phyloP scores from a whole-genome alignment of 2,797 vertebrate genomes.

The Eptatretus atami region DNA sequence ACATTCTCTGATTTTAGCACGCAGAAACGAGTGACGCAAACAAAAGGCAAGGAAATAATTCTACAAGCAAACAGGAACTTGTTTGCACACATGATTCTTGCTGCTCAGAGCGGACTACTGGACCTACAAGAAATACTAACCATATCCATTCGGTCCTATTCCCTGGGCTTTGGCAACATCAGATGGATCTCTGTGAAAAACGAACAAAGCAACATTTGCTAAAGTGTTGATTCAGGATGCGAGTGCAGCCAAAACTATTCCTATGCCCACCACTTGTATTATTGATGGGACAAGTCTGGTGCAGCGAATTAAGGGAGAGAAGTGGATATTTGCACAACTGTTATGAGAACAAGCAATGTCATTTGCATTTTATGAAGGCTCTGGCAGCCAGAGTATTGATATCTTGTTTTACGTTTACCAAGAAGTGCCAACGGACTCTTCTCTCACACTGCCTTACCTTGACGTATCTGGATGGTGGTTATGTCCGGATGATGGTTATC shows the following conservation, averaged over 20 bases:
- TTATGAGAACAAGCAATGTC: not conserved
- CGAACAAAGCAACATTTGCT: slow-evolving; percentile 7
- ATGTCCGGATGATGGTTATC: too few species aligned
- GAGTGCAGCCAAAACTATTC: slow-evolving; percentile 7
- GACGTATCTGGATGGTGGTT: too few species aligned
- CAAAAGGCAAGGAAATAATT: slow-evolving; percentile 5
- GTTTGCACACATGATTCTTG: slow-evolving; percentile 8
- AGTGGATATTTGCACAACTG: slow-evolving; percentile 1
- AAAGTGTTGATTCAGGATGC: slow-evolving; percentile 6
- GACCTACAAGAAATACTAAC: slow-evolving; percentile 8
- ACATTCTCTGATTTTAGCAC: slow-evolving; percentile 7
- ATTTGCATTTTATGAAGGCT: too few species aligned
- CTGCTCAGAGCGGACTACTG: slow-evolving; percentile 6
- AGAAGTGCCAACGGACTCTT: too few species aligned
- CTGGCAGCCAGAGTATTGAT: too few species aligned
- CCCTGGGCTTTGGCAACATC: slow-evolving; percentile 7
- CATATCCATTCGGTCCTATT: slow-evolving; percentile 7
- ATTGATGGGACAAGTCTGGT: slow-evolving; percentile 7
- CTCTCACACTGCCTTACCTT: too few species aligned
- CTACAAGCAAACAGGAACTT: slow-evolving; percentile 8
- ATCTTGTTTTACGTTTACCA: too few species aligned
- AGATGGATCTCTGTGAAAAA: slow-evolving; percentile 8
- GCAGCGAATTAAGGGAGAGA: too few species aligned
- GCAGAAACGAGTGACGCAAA: not conserved
- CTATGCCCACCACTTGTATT: slow-evolving; percentile 6